Evolutionary conservation across 2,113 vertebrate genomes (phyloP).

Genomic region (Menura novaehollandiae): DNA sequence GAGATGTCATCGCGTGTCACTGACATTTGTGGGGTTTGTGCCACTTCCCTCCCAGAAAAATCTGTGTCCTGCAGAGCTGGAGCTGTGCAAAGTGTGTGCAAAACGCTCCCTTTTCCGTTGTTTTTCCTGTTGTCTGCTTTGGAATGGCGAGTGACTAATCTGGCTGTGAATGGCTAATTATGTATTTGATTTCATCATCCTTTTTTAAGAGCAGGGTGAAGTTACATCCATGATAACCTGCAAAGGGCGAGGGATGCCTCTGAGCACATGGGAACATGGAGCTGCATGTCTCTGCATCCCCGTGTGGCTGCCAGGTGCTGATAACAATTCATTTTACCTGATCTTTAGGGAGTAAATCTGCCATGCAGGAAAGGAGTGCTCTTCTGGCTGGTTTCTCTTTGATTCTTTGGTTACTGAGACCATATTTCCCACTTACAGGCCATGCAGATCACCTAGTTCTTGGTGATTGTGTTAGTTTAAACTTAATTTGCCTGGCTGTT

Average conservation of each 20-base stretch:
- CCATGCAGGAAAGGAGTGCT: not conserved
- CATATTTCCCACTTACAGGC: not conserved
- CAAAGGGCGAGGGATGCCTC: not conserved
- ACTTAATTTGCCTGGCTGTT: not conserved
- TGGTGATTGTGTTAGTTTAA: not conserved
- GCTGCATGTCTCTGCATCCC: not conserved
- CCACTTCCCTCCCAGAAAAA: fast-evolving
- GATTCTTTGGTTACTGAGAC: not conserved
- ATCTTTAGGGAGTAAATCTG: not conserved
- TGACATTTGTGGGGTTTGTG: not conserved
- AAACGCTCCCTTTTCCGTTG: not conserved
- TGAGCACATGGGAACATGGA: fast-evolving
- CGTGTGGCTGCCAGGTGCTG: not conserved
- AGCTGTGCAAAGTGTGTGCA: not conserved
- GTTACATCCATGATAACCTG: not conserved
- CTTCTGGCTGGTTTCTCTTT: not conserved
- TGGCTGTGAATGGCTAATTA: not conserved
- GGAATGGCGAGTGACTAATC: not conserved
- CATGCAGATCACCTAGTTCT: not conserved
- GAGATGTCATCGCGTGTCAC: not conserved
- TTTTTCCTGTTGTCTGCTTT: not conserved
- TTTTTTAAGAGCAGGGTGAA: not conserved
- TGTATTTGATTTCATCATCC: not conserved
- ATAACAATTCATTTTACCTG: not conserved
- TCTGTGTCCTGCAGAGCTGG: not conserved